Evolutionary conservation across 2,113 vertebrate species (phyloP).

Genomic region (Acinonyx jubatus): DNA sequence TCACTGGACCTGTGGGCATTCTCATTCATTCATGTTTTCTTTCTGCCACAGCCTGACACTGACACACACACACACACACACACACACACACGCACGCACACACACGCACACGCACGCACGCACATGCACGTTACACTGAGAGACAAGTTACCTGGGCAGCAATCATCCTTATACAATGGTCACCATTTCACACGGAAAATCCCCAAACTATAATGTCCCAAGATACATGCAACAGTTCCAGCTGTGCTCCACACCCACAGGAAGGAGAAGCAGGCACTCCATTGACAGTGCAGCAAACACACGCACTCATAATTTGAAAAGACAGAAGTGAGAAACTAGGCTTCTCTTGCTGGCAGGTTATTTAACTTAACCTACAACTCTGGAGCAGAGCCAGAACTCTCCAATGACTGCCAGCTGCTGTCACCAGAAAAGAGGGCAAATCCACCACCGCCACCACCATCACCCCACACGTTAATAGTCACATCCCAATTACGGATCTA

Average conservation of each 20-base stretch:
- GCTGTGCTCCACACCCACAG: background rate
- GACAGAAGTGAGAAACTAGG: background rate
- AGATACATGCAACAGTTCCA: background rate
- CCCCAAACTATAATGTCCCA: background rate
- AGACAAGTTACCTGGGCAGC: background rate
- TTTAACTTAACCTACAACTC: background rate
- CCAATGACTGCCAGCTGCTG: background rate
- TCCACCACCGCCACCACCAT: background rate
- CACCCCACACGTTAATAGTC: background rate
- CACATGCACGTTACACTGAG: background rate
- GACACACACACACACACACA: background rate
- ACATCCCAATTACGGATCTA: conserved; percentile 11
- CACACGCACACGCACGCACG: background rate
- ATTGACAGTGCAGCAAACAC: background rate
- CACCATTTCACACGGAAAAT: background rate
- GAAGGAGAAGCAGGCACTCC: background rate
- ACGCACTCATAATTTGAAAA: background rate
- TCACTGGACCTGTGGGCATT: background rate
- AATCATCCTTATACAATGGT: background rate
- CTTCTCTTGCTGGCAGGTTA: background rate
- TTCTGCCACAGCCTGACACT: background rate
- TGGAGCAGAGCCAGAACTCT: conserved; percentile 31
- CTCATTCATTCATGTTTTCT: background rate
- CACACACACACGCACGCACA: background rate
- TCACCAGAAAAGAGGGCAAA: conserved; percentile 33